phyloP scores from a whole-genome alignment of 2,888 invertebrate genomes.

The Andrena bucephala region DNA sequence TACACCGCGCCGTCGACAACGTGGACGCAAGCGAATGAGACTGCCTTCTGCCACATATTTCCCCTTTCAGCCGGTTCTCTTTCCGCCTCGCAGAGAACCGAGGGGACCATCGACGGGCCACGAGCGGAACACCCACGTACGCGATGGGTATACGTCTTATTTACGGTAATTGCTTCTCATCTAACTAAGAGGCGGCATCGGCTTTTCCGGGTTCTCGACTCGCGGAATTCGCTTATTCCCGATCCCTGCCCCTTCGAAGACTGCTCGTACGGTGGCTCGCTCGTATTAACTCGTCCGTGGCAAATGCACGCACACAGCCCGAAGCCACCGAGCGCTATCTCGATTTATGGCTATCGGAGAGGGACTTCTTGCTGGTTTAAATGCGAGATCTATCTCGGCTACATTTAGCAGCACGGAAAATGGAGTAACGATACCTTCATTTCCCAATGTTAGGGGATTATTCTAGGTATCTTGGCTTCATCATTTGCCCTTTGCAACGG shows the following conservation, averaged over 20 bases:
- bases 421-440: slow-evolving; percentile 33
- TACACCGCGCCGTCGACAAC: neutral
- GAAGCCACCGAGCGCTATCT: slow-evolving; percentile 44
- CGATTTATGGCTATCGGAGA: slow-evolving; percentile 62
- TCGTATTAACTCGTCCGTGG: slow-evolving; percentile 66
- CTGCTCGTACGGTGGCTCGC: slow-evolving; percentile 7
- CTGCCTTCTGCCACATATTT: slow-evolving; percentile 32
- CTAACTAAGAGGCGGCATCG: slow-evolving; percentile 59
- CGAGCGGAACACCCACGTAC: slow-evolving; percentile 50
- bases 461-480: slow-evolving; percentile 30
- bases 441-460: slow-evolving; percentile 30
- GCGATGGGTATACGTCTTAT: slow-evolving; percentile 65
- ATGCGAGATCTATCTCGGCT: slow-evolving; percentile 38
- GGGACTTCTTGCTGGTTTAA: slow-evolving; percentile 58
- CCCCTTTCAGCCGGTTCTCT: slow-evolving; percentile 8
- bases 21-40: slow-evolving; percentile 18
- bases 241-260: slow-evolving; percentile 22
- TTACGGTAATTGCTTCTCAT: slow-evolving; percentile 70
- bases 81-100: slow-evolving; percentile 12
- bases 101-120: neutral
- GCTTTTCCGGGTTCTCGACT: slow-evolving; percentile 53
- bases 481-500: slow-evolving; percentile 17
- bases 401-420: slow-evolving; percentile 46
- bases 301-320: slow-evolving; percentile 12
- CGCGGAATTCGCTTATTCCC: slow-evolving; percentile 51